Percentiles rank a stretch among this genome's conserved stretches.
Conservation (phyloP, 2,888 invertebrate species). For the Cryptophagus acutangulus region DNA sequence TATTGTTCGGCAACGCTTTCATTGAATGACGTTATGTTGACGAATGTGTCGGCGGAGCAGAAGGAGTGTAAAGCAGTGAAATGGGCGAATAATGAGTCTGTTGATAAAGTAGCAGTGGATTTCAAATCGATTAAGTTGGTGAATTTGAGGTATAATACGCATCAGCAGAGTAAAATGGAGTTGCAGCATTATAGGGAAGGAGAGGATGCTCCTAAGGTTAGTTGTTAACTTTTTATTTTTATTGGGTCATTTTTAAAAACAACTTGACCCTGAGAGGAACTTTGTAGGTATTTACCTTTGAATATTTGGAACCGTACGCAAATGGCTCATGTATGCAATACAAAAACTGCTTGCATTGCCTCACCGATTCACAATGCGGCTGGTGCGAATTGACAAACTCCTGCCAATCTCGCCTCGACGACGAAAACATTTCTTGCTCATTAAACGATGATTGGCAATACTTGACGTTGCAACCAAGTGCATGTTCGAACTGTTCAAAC, state of each 20-base stretch:
- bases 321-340: conserved; percentile 73
- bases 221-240: background rate
- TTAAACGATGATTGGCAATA: conserved; percentile 66
- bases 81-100: conserved; percentile 50
- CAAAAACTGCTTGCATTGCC: conserved; percentile 79
- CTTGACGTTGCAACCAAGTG: conserved; percentile 73
- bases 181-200: conserved; percentile 68
- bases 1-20: conserved; percentile 67
- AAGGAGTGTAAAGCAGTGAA: conserved; percentile 65
- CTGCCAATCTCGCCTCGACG: conserved; percentile 64
- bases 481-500: conserved; percentile 85
- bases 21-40: conserved; percentile 48
- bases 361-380: conserved; percentile 84
- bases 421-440: conserved; percentile 61
- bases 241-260: background rate
- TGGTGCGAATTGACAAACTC: conserved; percentile 80
- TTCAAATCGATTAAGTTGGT: conserved; percentile 48
- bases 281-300: conserved; percentile 67
- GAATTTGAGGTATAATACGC: conserved; percentile 55
- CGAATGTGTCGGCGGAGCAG: conserved; percentile 63
- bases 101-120: conserved; percentile 44
- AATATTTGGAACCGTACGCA: conserved; percentile 83
- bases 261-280: background rate
- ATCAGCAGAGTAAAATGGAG: conserved; percentile 77
- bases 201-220: conserved; percentile 64